Evolutionary conservation across 92 coral and sea anemone species (phyloP).

Genomic region (Palythoa grandis): DNA sequence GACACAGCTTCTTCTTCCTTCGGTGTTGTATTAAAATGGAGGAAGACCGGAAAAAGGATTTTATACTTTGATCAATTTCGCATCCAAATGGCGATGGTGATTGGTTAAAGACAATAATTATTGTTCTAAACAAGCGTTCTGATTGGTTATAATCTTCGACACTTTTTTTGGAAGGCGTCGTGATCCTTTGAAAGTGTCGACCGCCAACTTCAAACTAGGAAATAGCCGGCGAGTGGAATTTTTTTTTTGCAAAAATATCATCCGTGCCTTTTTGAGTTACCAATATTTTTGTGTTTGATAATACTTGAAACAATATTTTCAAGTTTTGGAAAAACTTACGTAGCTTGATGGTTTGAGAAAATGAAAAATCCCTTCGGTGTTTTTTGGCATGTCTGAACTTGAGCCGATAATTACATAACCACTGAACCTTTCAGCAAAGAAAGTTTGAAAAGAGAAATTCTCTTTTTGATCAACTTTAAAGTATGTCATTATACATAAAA

Average conservation of each 20-base stretch:
- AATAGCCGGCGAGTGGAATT: not conserved
- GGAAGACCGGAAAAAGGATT: slow-evolving; percentile 12
- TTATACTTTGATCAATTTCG: slow-evolving; percentile 22
- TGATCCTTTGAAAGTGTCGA: not conserved
- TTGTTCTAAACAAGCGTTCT: not conserved
- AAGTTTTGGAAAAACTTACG: not conserved
- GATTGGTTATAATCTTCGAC: slow-evolving; percentile 3
- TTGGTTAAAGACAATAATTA: slow-evolving; percentile 10
- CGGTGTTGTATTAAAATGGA: not conserved
- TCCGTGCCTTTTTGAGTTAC: not conserved
- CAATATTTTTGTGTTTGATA: not conserved
- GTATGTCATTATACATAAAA: not conserved
- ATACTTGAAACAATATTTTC: not conserved
- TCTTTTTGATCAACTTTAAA: not conserved
- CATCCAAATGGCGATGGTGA: not conserved
- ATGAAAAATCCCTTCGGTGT: not conserved
- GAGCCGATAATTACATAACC: not conserved
- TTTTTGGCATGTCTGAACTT: not conserved
- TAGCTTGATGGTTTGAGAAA: not conserved
- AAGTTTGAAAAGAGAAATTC: not conserved
- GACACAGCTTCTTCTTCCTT: not conserved
- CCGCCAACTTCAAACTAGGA: slow-evolving; percentile 22
- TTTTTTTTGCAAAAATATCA: not conserved
- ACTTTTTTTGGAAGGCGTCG: not conserved
- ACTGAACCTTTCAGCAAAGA: not conserved